Evolutionary conservation across 2,888 invertebrate genomes (phyloP).

Genomic region (Tachystola acroxantha): DNA sequence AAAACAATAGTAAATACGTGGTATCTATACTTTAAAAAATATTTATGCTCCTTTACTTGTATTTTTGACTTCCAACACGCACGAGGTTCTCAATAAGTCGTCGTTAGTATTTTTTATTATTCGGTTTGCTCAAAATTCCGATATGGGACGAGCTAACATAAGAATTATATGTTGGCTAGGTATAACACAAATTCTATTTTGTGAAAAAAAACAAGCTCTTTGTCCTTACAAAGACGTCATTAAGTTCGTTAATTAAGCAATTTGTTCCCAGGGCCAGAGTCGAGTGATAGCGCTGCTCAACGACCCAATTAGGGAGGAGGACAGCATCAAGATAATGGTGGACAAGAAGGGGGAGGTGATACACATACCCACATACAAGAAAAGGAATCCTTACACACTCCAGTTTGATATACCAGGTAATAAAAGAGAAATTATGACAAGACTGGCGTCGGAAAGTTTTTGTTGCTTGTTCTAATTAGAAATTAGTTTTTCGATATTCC

Average conservation of each 20-base stretch:
- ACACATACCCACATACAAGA: conserved; percentile 85
- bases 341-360: conserved; percentile 89
- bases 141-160: no score
- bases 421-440: not conserved
- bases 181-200: no score
- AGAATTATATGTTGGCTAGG: no score
- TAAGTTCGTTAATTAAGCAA: conserved; percentile 12
- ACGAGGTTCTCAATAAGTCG: no score
- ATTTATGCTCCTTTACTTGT: no score
- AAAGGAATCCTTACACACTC: conserved; percentile 89
- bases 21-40: no score
- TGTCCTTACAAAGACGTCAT: not conserved
- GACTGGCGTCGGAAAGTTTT: not conserved
- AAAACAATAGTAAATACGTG: no score
- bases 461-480: no score
- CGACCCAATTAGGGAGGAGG: conserved; percentile 87
- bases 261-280: conserved; percentile 83
- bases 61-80: no score
- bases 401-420: conserved; percentile 89
- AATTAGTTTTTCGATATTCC: no score
- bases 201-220: not conserved
- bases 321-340: conserved; percentile 86
- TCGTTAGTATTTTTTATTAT: no score
- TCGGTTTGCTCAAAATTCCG: no score
- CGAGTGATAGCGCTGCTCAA: conserved; percentile 88